phyloP scores from a whole-genome alignment of 2,797 vertebrate genomes.

The Lagocephalus sceleratus region DNA sequence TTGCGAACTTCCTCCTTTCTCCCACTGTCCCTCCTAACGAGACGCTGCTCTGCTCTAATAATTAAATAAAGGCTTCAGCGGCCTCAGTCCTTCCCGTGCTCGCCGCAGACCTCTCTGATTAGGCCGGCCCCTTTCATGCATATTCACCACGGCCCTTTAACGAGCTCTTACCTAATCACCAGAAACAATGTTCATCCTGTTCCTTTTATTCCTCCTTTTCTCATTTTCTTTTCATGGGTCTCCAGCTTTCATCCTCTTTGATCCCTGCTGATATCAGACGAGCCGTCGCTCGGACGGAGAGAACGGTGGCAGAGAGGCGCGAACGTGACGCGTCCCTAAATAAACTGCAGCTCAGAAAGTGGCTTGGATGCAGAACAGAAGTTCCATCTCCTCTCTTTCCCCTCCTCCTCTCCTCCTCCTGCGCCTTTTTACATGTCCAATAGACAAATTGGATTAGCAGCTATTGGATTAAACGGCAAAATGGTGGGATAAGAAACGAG shows the following conservation, averaged over 20 bases:
- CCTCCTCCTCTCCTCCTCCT: constrained; percentile 60
- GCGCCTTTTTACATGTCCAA: constrained; percentile 86
- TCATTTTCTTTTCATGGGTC: constrained; percentile 54
- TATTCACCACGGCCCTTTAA: constrained; percentile 98
- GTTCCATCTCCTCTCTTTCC: constrained; percentile 65
- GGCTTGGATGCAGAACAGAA: constrained; percentile 79
- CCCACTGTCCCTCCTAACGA: constrained; percentile 81
- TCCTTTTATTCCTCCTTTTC: constrained; percentile 74
- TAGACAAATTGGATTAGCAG: constrained; percentile 99
- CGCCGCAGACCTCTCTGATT: constrained; percentile 89
- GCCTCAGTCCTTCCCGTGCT: constrained; percentile 43
- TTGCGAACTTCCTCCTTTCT: constrained; percentile 63
- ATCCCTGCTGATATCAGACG: constrained; percentile 79
- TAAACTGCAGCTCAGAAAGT: constrained; percentile 88
- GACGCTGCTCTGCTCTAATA: constrained; percentile 91
- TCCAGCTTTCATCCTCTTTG: constrained; percentile 63
- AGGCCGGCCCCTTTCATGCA: constrained; percentile 88
- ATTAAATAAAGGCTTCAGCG: constrained; percentile 98
- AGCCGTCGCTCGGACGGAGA: constrained; percentile 73
- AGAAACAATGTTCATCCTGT: constrained; percentile 97
- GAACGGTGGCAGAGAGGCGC: constrained; percentile 86
- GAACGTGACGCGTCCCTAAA: constrained; percentile 83
- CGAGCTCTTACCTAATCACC: constrained; percentile 97
- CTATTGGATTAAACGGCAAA: constrained; percentile 97
- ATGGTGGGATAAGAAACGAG: constrained; percentile 92